phyloP scores from a whole-genome alignment of 2,113 vertebrate species.

The Myotis brandtii region DNA sequence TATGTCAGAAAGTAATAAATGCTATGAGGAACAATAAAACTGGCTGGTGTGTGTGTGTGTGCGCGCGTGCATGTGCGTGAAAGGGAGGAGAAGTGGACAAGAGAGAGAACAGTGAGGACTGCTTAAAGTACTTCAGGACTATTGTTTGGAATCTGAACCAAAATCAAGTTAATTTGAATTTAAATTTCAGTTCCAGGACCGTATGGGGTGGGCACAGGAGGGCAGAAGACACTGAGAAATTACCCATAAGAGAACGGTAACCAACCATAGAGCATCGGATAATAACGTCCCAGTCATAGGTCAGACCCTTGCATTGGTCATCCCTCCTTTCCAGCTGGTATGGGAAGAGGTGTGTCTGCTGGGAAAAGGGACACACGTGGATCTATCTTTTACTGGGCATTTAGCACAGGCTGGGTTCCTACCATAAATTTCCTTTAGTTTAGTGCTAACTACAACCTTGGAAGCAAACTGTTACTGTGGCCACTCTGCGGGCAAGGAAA shows the following conservation, averaged over 20 bases:
- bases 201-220: neutral
- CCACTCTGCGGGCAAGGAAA: neutral
- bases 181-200: neutral
- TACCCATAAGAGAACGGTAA: neutral
- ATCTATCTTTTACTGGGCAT: neutral
- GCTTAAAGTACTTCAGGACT: neutral
- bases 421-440: constrained; percentile 1
- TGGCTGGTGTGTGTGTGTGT: neutral
- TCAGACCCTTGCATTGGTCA: neutral
- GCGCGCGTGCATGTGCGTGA: too few relatives aligned
- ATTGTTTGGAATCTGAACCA: neutral
- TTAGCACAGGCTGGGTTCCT: neutral
- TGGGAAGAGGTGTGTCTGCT: neutral
- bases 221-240: neutral
- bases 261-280: too few relatives aligned
- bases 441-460: neutral
- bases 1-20: neutral
- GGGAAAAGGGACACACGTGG: neutral
- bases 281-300: neutral
- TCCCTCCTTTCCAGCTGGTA: neutral
- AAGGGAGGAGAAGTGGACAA: too few relatives aligned
- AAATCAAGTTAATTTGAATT: neutral
- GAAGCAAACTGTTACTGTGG: neutral
- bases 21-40: neutral
- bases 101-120: too few relatives aligned